Conservation (phyloP, 2,113 vertebrate species). For the Rhinoderma darwinii region DNA sequence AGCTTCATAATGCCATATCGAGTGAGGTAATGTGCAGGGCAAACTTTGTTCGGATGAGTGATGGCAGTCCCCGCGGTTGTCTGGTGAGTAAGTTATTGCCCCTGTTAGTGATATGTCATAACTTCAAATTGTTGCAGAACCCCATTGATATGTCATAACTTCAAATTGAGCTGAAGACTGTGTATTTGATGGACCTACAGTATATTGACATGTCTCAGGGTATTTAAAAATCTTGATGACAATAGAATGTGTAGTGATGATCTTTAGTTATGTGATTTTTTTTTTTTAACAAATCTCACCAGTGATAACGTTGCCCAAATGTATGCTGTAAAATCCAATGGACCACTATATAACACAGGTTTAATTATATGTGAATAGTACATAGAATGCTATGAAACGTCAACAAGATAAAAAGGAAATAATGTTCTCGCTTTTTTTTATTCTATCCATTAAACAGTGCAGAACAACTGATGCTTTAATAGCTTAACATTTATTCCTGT, state of each 20-base stretch:
- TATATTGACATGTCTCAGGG: too few relatives aligned
- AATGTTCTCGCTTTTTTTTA: constrained; percentile 35
- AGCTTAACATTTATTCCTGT: constrained; percentile 48
- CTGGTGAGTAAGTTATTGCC: too few relatives aligned
- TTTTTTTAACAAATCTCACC: background rate
- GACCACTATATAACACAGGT: background rate
- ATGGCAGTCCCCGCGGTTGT: too few relatives aligned
- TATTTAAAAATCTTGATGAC: background rate
- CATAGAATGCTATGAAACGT: background rate
- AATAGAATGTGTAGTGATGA: background rate
- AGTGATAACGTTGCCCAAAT: background rate
- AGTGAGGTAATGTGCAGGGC: too few relatives aligned
- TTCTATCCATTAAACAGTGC: constrained; percentile 32
- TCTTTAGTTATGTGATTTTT: background rate
- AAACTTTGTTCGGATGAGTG: too few relatives aligned
- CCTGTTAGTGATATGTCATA: too few relatives aligned
- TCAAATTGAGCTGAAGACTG: too few relatives aligned
- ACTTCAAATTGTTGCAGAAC: too few relatives aligned
- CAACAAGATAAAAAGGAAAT: background rate
- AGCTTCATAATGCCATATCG: too few relatives aligned
- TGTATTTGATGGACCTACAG: too few relatives aligned
- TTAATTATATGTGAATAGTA: background rate
- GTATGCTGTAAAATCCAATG: background rate
- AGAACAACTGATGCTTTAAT: constrained; percentile 36
- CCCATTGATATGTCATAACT: too few relatives aligned